Base-by-base conservation (phyloP, 2,888 invertebrate species). In the Melangyna quadrimaculata region DNA sequence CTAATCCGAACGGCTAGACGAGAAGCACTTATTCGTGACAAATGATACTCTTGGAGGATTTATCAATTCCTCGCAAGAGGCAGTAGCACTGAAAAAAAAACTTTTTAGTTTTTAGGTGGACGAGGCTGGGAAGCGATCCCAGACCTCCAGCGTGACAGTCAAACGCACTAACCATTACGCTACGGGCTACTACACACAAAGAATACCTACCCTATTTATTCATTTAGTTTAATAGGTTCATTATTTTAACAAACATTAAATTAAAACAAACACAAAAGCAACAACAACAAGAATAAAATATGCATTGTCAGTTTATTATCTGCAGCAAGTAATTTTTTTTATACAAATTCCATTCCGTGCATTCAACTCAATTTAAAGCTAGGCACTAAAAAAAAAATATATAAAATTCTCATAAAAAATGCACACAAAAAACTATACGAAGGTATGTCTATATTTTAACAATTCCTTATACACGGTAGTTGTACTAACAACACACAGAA, bases 361-460 rank as follows among this genome's bases (percentile, higher is more conserved):
- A 71, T 81, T 81, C 71, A 81, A 75, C 81, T 67, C 48, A 35
- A 32, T 17, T 35, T 63, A 12, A 70, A 55, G 29, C 37, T 51
- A 57, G 43, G 12, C 51, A n/a, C 14, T 8, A 12, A 35, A 55
- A 14, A 29, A 51, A 71, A 63, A n/a, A 45, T n/a, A n/a, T n/a
- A 53, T 17, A 8, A 45, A 55, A 19, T 24, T 61, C 48, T 19
- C 73, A 61, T 57, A 29, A 37, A 19, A 59, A 72, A 19, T 32
- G 32, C n/a, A 48, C 59, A 22, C 29, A 29, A 22, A 74, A 65
- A 53, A 22, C 3, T 12, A 5, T 22, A 40, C 27, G 12, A 7
- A 43, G 48, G 32, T 37, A 43, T 59, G 12, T 57, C 29, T 45
- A 45, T 65, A 32, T n/a, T 61, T 37, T 17, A 65, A 65, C 12